A percentile compares a stretch with the other conserved stretches of the same genome.
phyloP scores from a whole-genome alignment of 2,113 vertebrate species.

The Macquaria australasica region DNA sequence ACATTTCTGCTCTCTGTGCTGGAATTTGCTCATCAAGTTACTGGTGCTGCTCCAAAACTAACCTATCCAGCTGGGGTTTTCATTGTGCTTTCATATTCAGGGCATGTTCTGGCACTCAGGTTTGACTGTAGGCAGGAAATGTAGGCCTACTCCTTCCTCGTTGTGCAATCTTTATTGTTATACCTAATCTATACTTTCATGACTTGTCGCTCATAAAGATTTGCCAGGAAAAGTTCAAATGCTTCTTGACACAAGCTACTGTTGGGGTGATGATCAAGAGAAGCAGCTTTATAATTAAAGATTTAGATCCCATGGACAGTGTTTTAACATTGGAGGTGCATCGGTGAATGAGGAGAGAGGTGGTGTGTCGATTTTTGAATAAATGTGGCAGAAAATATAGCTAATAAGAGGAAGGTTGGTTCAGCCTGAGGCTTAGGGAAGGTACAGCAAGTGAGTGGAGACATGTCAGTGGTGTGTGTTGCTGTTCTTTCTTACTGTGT shows the following conservation, averaged over 20 bases:
- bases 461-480: background rate
- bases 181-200: background rate
- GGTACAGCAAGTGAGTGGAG: background rate
- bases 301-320: background rate
- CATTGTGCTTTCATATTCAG: background rate
- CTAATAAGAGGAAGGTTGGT: background rate
- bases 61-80: background rate
- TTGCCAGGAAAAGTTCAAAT: background rate
- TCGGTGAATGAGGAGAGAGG: background rate
- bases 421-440: background rate
- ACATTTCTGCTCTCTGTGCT: background rate
- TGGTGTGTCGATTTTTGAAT: background rate
- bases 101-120: background rate
- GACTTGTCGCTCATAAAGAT: too few species aligned
- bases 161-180: conserved; percentile 6
- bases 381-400: background rate
- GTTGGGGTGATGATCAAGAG: background rate
- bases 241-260: background rate
- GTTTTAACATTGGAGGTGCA: background rate
- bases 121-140: too few species aligned
- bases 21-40: background rate
- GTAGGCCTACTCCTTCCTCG: background rate
- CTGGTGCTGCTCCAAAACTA: background rate
- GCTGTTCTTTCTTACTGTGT: background rate
- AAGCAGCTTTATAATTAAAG: background rate